These are phyloP conservation scores for Aspidiotus rigidus DNA, from an alignment of 2,888 invertebrate genomes.

Conservation along the genomic window DNA sequence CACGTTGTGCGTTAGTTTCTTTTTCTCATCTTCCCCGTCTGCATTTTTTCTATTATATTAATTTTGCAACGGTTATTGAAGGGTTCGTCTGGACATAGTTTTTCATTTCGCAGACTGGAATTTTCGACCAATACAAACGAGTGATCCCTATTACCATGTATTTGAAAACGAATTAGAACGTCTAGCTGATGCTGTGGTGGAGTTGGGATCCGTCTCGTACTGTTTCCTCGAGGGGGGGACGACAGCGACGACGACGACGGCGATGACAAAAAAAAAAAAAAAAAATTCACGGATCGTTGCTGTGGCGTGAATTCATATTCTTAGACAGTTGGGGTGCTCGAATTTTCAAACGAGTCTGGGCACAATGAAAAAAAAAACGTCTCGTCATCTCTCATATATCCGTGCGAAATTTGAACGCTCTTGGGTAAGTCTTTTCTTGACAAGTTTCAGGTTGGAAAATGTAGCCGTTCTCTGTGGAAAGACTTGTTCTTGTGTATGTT, in stretches of 20 bases:
- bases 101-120: constrained; percentile 11
- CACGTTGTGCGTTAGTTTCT: background rate
- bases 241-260: background rate
- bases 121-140: constrained; percentile 1
- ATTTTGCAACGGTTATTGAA: constrained; percentile 13
- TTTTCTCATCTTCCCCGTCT: constrained; percentile 7
- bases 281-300: no score
- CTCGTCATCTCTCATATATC: no score
- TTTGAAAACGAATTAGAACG: constrained; percentile 1
- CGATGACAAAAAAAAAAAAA: no score
- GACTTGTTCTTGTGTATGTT: no score
- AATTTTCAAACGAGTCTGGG: background rate
- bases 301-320: background rate
- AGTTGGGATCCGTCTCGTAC: constrained; percentile 3
- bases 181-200: background rate
- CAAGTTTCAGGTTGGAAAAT: no score
- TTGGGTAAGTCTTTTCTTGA: no score
- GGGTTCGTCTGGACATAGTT: constrained; percentile 6
- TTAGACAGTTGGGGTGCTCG: background rate
- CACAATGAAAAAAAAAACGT: background rate
- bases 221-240: constrained; percentile 1
- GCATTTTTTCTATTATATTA: constrained; percentile 3
- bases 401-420: no score
- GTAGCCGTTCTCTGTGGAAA: no score
- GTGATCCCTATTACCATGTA: background rate